A percentile compares a stretch with the other conserved stretches of the same genome.
Evolutionary conservation across 2,797 vertebrate genomes (phyloP).

Genomic region (Acipenser oxyrinchus): DNA sequence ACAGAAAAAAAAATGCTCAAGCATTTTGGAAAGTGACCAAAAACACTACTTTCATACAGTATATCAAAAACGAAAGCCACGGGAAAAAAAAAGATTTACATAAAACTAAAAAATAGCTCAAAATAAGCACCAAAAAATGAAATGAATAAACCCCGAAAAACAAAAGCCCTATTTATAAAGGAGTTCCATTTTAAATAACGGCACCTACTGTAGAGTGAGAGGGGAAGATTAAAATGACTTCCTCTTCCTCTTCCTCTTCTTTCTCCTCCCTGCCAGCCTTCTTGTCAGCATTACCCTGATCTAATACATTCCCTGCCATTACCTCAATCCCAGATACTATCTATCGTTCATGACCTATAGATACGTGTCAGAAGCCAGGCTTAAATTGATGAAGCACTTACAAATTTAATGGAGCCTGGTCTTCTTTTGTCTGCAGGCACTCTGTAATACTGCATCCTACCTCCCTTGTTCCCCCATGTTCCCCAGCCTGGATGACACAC

Average conservation of each 20-base stretch:
- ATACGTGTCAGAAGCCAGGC: constrained; percentile 14
- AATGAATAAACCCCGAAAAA: too few species aligned
- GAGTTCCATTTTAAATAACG: too few species aligned
- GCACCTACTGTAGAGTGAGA: too few species aligned
- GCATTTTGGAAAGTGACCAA: too few species aligned
- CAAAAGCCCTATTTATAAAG: too few species aligned
- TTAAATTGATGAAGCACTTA: constrained; percentile 4
- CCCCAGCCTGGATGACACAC: neutral
- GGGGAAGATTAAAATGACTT: too few species aligned
- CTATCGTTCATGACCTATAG: constrained; percentile 18
- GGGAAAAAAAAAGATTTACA: too few species aligned
- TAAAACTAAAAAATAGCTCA: too few species aligned
- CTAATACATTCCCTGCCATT: constrained; percentile 15
- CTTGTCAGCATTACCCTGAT: constrained; percentile 10
- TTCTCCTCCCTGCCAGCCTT: constrained; percentile 8
- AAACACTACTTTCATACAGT: too few species aligned
- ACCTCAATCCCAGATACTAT: constrained; percentile 17
- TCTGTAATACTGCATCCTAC: constrained; percentile 3
- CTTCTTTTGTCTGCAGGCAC: constrained; percentile 1
- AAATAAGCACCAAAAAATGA: too few species aligned
- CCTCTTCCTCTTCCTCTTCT: neutral
- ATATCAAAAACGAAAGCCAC: too few species aligned
- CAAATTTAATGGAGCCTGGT: neutral
- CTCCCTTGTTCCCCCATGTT: neutral
- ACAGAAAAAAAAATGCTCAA: too few species aligned